phyloP scores from a whole-genome alignment of 2,797 vertebrate genomes.

The Dermochelys coriacea region DNA sequence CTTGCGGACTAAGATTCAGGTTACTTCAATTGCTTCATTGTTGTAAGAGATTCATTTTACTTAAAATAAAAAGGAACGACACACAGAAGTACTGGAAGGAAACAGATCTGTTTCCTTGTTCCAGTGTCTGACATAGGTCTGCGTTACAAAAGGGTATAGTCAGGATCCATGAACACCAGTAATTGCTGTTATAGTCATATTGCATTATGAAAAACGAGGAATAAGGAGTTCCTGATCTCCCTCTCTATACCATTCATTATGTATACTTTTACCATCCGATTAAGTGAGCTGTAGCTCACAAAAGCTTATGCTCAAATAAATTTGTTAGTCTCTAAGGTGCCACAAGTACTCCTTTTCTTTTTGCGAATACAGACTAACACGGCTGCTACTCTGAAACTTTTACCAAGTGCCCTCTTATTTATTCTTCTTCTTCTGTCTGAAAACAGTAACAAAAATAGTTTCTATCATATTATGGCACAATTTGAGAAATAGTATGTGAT shows the following conservation, averaged over 20 bases:
- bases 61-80: rapidly evolving
- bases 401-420: background rate
- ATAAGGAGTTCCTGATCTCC: background rate
- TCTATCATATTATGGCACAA: background rate
- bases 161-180: background rate
- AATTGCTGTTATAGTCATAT: background rate
- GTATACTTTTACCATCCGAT: background rate
- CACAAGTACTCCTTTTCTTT: too few species aligned
- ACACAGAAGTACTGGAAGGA: background rate
- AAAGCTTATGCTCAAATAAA: too few species aligned
- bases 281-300: too few species aligned
- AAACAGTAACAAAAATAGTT: background rate
- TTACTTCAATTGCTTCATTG: background rate
- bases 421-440: background rate
- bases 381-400: too few species aligned
- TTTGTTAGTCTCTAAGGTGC: too few species aligned
- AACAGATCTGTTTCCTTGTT: background rate
- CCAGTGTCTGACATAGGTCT: background rate
- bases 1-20: background rate
- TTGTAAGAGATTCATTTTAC: background rate
- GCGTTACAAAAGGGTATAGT: background rate
- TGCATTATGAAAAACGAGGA: background rate
- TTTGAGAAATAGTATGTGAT: rapidly evolving
- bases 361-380: too few species aligned
- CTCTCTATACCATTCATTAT: background rate